These are phyloP conservation scores for Carpatolechia fugitivella DNA, from an alignment of 2,888 invertebrate species.

Conservation along the genomic window DNA sequence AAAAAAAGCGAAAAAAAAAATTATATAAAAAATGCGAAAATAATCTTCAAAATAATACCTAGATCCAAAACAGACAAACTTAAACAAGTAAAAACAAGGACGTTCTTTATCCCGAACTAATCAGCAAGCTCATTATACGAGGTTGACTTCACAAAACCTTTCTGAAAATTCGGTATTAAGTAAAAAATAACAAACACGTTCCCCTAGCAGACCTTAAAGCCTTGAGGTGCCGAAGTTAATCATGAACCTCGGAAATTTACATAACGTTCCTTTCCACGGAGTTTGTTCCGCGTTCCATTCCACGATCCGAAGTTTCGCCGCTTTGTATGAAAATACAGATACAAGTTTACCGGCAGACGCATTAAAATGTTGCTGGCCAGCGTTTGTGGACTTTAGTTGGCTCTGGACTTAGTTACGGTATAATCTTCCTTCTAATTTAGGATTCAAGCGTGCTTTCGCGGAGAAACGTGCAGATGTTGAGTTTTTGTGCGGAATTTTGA, in stretches of 20 bases:
- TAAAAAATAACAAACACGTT: too few relatives aligned
- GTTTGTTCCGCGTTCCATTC: conserved; percentile 23
- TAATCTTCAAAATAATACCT: too few relatives aligned
- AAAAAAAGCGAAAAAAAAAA: too few relatives aligned
- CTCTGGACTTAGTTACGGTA: conserved; percentile 1
- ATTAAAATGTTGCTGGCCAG: conserved; percentile 4
- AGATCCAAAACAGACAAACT: too few relatives aligned
- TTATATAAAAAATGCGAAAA: too few relatives aligned
- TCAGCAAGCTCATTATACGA: too few relatives aligned
- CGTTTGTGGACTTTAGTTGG: background rate
- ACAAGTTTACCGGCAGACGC: conserved; percentile 8
- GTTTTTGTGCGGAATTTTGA: background rate
- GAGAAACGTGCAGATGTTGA: background rate
- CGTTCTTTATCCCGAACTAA: too few relatives aligned
- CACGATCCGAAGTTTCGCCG: conserved; percentile 39
- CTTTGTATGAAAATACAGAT: conserved; percentile 12
- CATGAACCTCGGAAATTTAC: conserved; percentile 67
- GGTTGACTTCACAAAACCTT: too few relatives aligned
- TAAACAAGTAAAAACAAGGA: too few relatives aligned
- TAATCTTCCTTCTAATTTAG: conserved; percentile 4
- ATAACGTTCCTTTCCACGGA: conserved; percentile 50
- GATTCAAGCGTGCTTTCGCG: background rate
- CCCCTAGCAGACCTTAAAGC: conserved; percentile 27
- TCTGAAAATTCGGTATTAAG: too few relatives aligned
- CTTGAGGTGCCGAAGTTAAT: conserved; percentile 48